Conservation (phyloP, 2,113 vertebrate species). For the Anarhynchus alexandrinus region DNA sequence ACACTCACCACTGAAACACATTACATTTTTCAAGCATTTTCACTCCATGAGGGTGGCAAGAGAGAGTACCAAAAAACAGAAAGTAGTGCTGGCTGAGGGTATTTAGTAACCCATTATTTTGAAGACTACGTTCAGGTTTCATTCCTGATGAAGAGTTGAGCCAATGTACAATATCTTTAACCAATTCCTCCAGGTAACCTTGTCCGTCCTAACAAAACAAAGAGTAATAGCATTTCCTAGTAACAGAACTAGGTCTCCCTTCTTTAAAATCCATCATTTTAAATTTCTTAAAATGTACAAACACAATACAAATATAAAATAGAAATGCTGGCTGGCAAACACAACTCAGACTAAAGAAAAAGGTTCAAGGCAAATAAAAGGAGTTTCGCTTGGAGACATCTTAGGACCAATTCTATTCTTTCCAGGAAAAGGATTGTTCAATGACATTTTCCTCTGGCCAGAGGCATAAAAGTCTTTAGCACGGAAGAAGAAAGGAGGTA, state of each 20-base stretch:
- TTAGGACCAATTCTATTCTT: not conserved
- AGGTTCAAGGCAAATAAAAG: not conserved
- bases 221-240: not conserved
- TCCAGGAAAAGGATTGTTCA: not conserved
- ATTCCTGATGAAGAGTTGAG: slow-evolving; percentile 87
- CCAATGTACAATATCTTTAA: slow-evolving; percentile 95
- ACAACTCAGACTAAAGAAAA: not conserved
- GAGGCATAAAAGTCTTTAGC: not conserved
- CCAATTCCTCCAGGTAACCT: slow-evolving; percentile 91
- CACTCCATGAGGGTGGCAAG: slow-evolving; percentile 91
- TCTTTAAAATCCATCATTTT: not conserved
- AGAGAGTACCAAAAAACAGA: slow-evolving; percentile 95
- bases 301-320: not conserved
- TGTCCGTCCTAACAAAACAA: slow-evolving; percentile 86
- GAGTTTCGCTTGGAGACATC: not conserved
- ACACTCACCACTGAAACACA: slow-evolving; percentile 80
- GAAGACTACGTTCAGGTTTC: slow-evolving; percentile 92
- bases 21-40: slow-evolving; percentile 98
- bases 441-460: not conserved
- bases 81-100: slow-evolving; percentile 98
- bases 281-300: not conserved
- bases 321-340: not conserved
- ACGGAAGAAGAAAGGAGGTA: not conserved
- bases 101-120: slow-evolving; percentile 92
- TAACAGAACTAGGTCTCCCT: not conserved